Evolutionary conservation across 1,140 invertebrate species (phyloP).

Genomic region (Coptotermes formosanus): DNA sequence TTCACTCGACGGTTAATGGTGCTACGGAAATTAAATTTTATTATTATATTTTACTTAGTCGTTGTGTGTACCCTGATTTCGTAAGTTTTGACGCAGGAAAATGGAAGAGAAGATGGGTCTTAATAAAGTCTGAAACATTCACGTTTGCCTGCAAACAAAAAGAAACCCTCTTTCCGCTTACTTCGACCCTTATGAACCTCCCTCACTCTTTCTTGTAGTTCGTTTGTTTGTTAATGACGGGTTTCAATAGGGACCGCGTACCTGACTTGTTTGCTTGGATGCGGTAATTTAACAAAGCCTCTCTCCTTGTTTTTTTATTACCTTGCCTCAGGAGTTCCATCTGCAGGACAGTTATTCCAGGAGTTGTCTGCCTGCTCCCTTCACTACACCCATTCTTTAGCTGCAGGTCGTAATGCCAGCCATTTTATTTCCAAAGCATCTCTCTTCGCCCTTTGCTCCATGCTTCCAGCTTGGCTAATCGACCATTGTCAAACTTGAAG

Average conservation of each 20-base stretch:
- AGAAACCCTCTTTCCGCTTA: not conserved
- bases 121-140: not conserved
- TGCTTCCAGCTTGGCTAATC: constrained; percentile 9
- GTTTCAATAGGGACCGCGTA: not conserved
- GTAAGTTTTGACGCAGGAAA: not conserved
- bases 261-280: constrained; percentile 14
- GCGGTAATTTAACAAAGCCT: constrained; percentile 15
- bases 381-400: constrained; percentile 4
- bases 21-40: no score
- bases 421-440: not conserved
- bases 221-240: constrained; percentile 18
- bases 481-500: constrained; percentile 7
- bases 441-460: constrained; percentile 1
- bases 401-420: not conserved
- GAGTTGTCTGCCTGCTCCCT: constrained; percentile 7
- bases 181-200: constrained; percentile 12
- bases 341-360: constrained; percentile 9
- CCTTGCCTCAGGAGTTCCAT: not conserved
- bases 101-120: not conserved
- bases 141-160: not conserved
- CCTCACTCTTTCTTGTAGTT: constrained; percentile 1
- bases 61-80: not conserved
- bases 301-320: not conserved
- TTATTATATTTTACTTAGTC: not conserved
- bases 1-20: no score